Base-by-base conservation (phyloP, 1,140 invertebrate genomes). In the Drosophila pallidifrons region DNA sequence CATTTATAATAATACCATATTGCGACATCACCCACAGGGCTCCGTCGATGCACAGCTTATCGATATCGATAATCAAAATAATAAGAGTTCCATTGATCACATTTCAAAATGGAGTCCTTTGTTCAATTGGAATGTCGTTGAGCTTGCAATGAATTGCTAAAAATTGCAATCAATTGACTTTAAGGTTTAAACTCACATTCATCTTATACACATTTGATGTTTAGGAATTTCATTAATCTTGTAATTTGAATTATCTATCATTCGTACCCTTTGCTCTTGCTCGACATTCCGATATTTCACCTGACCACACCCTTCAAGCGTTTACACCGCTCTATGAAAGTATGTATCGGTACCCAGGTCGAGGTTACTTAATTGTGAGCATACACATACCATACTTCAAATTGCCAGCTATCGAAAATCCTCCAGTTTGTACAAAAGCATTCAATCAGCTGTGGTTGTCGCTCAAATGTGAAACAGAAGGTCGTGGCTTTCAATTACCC, bases 401-500 rank as follows among this genome's bases (percentile, higher is more conserved):
- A 65, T 65, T n/a, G 4, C 45, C 10, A 8, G 15, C 59, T 8
- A n/a, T 25, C 8, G 54, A 61, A 74, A 59, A 63, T 63, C 72
- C 51, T 75, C 66, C 72, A 49, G 51, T 38, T 38, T 63, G 20
- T 38, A 57, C 51, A 75, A 52, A 73, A 68, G 58, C 47, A 63
- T 72, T 64, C 64, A 78, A 79, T 79, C 63, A 59, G 64, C 64
- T 79, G 58, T 71, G 75, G 57, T 55, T 73, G 77, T 77, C 75
- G 65, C 54, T 72, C 54, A 51, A 73, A 60, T 32, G 47, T 25
- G 35, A 67, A 54, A 67, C 58, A 76, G 77, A 79, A 77, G 77
- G 77, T 73, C 77, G 68, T 45, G 49, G 47, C 74, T 72, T 79
- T 77, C 74, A 77, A 79, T 77, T 73, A 79, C 58, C 63, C 63